phyloP scores from a whole-genome alignment of 2,797 vertebrate genomes.

The Eulemur coronatus region DNA sequence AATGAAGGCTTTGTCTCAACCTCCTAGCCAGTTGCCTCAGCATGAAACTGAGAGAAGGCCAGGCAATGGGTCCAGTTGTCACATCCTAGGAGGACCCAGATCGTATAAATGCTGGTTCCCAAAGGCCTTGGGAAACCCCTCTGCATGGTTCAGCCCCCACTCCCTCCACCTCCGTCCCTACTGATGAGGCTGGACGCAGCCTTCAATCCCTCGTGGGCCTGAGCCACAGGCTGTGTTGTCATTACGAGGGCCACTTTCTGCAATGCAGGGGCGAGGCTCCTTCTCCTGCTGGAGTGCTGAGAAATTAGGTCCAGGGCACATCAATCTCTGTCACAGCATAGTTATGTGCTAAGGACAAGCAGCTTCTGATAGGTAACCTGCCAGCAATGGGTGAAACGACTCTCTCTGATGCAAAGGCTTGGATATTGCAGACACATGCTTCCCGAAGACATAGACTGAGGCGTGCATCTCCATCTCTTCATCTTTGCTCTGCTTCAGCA shows the following conservation, averaged over 20 bases:
- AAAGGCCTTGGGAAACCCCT: neutral
- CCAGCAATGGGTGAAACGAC: neutral
- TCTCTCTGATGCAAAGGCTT: slow-evolving; percentile 11
- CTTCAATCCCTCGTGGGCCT: neutral
- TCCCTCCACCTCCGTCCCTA: neutral
- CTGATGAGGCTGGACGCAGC: neutral
- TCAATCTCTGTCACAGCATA: neutral
- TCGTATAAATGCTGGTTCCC: neutral
- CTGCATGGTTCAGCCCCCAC: neutral
- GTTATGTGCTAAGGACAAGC: neutral
- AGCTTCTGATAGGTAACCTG: neutral
- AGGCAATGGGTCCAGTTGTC: neutral
- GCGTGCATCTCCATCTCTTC: neutral
- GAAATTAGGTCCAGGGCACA: neutral
- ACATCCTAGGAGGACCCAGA: neutral
- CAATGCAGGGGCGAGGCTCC: neutral
- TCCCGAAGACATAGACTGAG: neutral
- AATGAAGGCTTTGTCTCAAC: neutral
- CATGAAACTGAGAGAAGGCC: neutral
- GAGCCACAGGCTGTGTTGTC: neutral
- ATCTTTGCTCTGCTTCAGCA: neutral
- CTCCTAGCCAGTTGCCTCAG: neutral
- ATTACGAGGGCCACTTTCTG: neutral
- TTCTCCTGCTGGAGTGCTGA: neutral
- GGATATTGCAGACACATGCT: neutral